A percentile compares a stretch with the other conserved stretches of the same genome.
Evolutionary conservation across 1,140 invertebrate species (phyloP).

Genomic region (Vanessa atalanta): DNA sequence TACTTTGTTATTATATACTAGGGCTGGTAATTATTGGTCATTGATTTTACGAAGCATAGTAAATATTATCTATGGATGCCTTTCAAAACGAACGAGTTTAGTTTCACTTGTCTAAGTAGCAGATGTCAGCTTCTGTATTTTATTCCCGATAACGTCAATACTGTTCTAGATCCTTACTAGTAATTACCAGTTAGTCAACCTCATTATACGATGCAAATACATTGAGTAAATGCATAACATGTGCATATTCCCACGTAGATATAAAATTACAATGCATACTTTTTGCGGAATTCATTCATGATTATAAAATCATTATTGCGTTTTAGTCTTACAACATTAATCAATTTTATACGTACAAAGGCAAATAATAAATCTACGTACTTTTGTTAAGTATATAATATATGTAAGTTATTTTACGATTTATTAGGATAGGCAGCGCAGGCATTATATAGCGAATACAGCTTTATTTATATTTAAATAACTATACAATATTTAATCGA

Average conservation of each 20-base stretch:
- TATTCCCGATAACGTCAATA: constrained; percentile 57
- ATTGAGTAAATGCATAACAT: constrained; percentile 24
- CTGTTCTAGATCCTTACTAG: constrained; percentile 67
- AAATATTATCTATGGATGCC: constrained; percentile 22
- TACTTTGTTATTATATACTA: neutral
- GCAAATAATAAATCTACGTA: no score
- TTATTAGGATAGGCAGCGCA: no score
- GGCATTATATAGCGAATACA: no score
- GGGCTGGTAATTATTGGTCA: neutral
- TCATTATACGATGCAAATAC: constrained; percentile 47
- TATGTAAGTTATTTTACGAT: no score
- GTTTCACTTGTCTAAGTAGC: constrained; percentile 26
- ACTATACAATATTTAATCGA: no score
- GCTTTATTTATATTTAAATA: no score
- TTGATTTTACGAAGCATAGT: constrained; percentile 3
- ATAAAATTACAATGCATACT: constrained; percentile 5
- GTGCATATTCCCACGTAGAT: constrained; percentile 35
- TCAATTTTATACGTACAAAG: no score
- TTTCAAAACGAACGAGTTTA: constrained; percentile 33
- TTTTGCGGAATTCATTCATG: neutral
- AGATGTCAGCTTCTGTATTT: constrained; percentile 49
- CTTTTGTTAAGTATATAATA: no score
- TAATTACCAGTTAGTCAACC: constrained; percentile 58
- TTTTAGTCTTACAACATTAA: no score
- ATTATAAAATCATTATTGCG: no score